Evolutionary conservation across 2,113 vertebrate genomes (phyloP).

Genomic region (Theristicus caerulescens): DNA sequence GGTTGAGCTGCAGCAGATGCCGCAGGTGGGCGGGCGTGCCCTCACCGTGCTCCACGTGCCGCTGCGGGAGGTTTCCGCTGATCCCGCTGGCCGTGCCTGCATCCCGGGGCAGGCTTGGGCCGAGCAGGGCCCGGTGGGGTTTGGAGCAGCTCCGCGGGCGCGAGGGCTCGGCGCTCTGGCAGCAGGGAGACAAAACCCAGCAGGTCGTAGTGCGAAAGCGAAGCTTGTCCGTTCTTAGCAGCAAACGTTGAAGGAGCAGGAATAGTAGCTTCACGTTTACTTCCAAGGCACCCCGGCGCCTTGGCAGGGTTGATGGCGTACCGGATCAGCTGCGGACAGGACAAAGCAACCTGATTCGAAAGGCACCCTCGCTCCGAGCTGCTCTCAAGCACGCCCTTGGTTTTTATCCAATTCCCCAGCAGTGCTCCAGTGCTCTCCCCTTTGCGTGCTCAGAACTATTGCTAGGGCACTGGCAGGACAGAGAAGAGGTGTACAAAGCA

Average conservation of each 20-base stretch:
- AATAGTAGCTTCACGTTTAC: background rate
- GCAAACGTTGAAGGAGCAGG: background rate
- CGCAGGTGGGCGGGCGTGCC: no score
- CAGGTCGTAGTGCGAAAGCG: background rate
- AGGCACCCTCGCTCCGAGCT: background rate
- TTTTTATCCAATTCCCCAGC: background rate
- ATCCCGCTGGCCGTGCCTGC: background rate
- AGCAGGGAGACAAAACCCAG: background rate
- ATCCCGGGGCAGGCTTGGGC: background rate
- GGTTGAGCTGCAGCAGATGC: background rate
- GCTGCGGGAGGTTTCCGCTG: background rate
- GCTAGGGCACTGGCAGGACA: background rate
- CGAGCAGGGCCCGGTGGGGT: background rate
- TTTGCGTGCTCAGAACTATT: background rate
- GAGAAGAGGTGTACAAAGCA: background rate
- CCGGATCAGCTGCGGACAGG: background rate
- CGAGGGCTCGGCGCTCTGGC: background rate
- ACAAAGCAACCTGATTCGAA: background rate
- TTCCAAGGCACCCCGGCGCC: background rate
- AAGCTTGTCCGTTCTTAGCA: background rate
- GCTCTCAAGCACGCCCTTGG: background rate
- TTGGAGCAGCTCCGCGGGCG: background rate
- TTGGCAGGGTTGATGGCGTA: background rate
- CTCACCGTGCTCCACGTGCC: background rate
- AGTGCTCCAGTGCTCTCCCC: background rate